Evolutionary conservation across 2,113 vertebrate genomes (phyloP).

Genomic region (Nannobrachium achirus): DNA sequence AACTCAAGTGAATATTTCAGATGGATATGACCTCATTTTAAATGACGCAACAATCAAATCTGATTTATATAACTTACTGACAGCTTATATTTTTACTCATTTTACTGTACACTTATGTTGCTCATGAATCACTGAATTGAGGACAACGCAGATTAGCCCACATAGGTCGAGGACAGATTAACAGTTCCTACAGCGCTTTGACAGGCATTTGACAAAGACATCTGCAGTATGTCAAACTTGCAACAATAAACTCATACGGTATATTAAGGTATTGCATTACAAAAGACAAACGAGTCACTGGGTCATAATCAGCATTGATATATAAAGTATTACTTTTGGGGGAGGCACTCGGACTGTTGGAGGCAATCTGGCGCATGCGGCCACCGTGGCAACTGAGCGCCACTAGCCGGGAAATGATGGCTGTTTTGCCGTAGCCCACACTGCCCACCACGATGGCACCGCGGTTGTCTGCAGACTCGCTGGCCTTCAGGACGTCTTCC

Average conservation of each 20-base stretch:
- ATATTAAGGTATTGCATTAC: neutral
- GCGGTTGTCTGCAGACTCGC: conserved; percentile 79
- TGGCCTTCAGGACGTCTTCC: conserved; percentile 83
- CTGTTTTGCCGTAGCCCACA: conserved; percentile 97
- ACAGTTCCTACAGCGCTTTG: neutral
- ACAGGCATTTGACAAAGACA: neutral
- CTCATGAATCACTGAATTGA: neutral
- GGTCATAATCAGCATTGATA: conserved; percentile 21
- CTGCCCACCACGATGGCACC: conserved; percentile 90
- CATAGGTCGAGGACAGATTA: neutral
- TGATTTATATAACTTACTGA: neutral
- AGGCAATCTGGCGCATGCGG: conserved; percentile 98
- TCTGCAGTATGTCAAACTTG: neutral
- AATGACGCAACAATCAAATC: neutral
- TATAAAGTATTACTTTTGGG: conserved; percentile 92
- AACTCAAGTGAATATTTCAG: neutral
- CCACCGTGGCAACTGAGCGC: conserved; percentile 96
- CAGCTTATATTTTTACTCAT: neutral
- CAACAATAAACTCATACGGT: neutral
- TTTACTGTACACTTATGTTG: neutral
- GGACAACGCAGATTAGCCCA: neutral
- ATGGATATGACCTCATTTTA: neutral
- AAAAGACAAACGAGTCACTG: too few relatives aligned
- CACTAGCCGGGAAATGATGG: conserved; percentile 92
- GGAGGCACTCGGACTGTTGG: conserved; percentile 87